Base-by-base conservation (phyloP, 2,888 invertebrate genomes). In the Drosophila heteroneura region DNA sequence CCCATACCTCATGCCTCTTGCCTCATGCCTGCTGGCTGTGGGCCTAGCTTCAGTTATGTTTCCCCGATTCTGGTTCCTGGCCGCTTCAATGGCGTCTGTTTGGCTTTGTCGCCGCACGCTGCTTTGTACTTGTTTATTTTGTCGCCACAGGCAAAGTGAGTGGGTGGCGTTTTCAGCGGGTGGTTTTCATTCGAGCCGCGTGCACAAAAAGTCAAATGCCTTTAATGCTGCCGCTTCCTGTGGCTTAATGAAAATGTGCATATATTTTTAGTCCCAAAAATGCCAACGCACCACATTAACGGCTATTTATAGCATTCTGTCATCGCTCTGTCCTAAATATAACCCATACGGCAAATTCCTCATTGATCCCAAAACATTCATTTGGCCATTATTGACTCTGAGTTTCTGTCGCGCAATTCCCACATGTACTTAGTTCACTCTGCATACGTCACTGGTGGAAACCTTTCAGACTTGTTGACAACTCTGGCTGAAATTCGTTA, bases 1-100 rank as follows among this genome's bases (percentile, higher is more conserved):
- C 47, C 14, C 47, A 7, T 47, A 2, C 26, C 26, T 26, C 26
- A 26, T 26, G 47, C 47, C 22, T 4, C 26, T 12, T 47, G 47
- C 47, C 16, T 2, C 47, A 5, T 47, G 71, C 9, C 16, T 51
- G 39, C 39, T 54, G 54, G 26, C 16, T 56, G 33, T 52, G 57
- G 32, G 33, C 22, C 47, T 61, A 49, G 53, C 22, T 37, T 37
- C 37, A n/a, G 41, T 2, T 30, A 41, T 26, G 51, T 26, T 51
- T 51, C 28, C 19, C 39, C 57, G 28, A 57, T 39, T 57, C 57
- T 57, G 57, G 30, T 22, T 32, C 3, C 7, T 28, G 39, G 33
- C 28, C 56, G 74, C 78, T 81, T 85, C 81, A 85, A 83, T 90
- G 89, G 86, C 77, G 73, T 67, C 79, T 73, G 81, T 76, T 85